phyloP scores from a whole-genome alignment of 2,113 vertebrate species.

The Crotalus viridis region DNA sequence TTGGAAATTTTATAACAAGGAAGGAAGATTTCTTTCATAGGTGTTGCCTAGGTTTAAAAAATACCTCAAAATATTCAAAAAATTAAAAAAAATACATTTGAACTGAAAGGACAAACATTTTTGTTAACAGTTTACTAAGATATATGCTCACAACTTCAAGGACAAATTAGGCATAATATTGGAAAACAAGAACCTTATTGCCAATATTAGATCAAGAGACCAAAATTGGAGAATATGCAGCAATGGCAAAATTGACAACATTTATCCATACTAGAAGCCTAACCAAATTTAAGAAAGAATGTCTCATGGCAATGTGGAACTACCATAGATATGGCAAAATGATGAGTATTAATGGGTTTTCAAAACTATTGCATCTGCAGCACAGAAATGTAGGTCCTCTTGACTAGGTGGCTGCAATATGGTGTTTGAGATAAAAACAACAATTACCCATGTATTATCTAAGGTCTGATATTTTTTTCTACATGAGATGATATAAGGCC shows the following conservation, averaged over 20 bases:
- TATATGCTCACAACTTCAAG: background rate
- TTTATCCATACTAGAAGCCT: background rate
- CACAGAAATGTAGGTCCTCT: background rate
- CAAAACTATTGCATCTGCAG: background rate
- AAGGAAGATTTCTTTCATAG: background rate
- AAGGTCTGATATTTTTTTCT: background rate
- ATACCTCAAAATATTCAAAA: background rate
- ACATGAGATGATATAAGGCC: background rate
- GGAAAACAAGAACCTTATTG: background rate
- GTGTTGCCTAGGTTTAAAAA: background rate
- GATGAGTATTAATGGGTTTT: background rate
- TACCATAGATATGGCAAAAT: background rate
- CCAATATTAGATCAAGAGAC: background rate
- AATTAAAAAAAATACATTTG: background rate
- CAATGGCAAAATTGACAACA: background rate
- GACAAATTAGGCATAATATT: background rate
- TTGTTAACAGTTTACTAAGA: background rate
- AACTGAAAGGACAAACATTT: background rate
- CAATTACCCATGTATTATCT: background rate
- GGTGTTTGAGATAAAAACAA: background rate
- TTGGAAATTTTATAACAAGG: background rate
- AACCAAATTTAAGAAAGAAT: background rate
- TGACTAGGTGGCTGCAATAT: background rate
- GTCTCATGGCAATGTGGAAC: background rate
- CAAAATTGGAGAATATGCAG: background rate